A percentile compares a stretch with the other conserved stretches of the same genome.
Evolutionary conservation across 2,888 invertebrate species (phyloP).

Genomic region (Eutolmus rufibarbis): DNA sequence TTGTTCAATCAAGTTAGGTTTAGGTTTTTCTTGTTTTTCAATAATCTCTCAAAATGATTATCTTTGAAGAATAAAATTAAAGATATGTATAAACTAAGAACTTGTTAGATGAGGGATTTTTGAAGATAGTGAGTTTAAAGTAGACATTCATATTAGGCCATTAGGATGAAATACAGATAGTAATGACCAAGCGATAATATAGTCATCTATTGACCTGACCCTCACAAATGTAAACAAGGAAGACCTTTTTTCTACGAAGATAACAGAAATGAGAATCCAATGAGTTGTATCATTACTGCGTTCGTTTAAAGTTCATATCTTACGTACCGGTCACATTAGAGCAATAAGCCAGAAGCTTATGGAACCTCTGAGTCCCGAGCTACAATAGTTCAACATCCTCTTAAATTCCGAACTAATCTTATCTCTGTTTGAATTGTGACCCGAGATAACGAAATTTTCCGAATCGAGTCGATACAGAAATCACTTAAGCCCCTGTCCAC

Average conservation of each 20-base stretch:
- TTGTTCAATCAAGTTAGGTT: too few relatives aligned
- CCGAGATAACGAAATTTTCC: background rate
- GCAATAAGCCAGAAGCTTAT: background rate
- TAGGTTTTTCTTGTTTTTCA: too few relatives aligned
- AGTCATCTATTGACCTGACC: background rate
- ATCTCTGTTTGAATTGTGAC: background rate
- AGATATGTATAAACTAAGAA: too few relatives aligned
- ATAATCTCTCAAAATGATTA: background rate
- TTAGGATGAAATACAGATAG: background rate
- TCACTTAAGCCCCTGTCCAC: background rate
- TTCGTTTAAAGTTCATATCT: background rate
- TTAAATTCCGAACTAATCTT: background rate
- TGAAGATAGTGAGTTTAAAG: background rate
- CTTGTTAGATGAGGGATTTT: background rate
- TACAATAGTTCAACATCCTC: background rate
- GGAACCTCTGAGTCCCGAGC: background rate
- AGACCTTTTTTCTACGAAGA: background rate
- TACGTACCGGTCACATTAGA: background rate
- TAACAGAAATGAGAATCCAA: background rate
- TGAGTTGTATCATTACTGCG: background rate
- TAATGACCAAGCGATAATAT: background rate
- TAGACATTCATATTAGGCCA: background rate
- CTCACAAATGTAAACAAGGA: background rate
- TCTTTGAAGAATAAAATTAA: background rate
- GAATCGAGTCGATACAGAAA: background rate